phyloP scores from a whole-genome alignment of 2,113 vertebrate genomes.

The Erpornis zantholeuca region DNA sequence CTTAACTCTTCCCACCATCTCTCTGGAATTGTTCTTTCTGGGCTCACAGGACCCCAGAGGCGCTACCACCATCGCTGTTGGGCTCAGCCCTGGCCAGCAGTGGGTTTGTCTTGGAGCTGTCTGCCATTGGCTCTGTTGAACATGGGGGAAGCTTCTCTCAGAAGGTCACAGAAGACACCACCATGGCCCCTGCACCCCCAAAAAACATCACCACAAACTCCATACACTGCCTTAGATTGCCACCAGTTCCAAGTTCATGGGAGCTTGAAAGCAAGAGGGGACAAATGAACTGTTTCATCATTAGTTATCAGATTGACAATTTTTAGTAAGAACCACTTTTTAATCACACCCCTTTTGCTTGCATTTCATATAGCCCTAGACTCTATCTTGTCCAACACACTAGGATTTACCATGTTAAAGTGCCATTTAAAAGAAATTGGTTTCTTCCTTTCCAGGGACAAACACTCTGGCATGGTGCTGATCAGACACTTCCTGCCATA shows the following conservation, averaged over 20 bases:
- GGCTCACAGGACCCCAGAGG: not conserved
- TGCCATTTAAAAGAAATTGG: not conserved
- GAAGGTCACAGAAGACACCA: not conserved
- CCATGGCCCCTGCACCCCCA: not conserved
- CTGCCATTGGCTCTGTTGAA: not conserved
- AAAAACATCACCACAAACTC: not conserved
- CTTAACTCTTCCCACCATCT: not conserved
- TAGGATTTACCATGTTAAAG: not conserved
- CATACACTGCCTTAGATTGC: not conserved
- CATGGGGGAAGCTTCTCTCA: not conserved
- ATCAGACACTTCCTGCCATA: slow-evolving; percentile 42
- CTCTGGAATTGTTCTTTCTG: not conserved
- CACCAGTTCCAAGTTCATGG: not conserved
- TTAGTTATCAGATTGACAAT: not conserved
- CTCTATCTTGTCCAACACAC: not conserved
- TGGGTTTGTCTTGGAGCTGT: fast-evolving
- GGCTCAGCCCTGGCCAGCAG: fast-evolving
- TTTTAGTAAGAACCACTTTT: not conserved
- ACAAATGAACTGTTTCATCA: not conserved
- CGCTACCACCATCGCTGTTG: fast-evolving
- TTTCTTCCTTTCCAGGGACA: slow-evolving; percentile 30
- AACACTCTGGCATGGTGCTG: slow-evolving; percentile 37
- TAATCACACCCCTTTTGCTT: not conserved
- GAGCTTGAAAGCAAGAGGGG: not conserved
- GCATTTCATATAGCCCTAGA: not conserved